Evolutionary conservation across 2,888 invertebrate species (phyloP), one percentile per base, ranked within the genome.

Genomic region (Augiades crinisus): DNA sequence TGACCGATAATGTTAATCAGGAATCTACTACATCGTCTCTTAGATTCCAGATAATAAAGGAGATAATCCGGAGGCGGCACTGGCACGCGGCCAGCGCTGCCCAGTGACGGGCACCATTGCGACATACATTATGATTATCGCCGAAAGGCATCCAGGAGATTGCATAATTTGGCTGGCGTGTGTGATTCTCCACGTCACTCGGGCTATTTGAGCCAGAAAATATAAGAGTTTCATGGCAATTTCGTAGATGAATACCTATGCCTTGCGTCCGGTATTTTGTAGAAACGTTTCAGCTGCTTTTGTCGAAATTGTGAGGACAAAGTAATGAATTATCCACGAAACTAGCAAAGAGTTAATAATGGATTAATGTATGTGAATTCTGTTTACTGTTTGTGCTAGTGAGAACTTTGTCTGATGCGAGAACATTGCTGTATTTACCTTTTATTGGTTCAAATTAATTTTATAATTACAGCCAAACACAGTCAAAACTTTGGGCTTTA

Each of bases 101-200:
- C 16, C 12, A 13, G 10, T 24, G 49, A 40, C 13, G 40, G 49
- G 13, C 43, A 19, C 7, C 24, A 33, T 38, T 16, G 38, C 30
- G 47, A 40, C 47, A 41, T 49, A 49, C 33, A 49, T 49, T 49
- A 49, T 31, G 47, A 49, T 49, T 41, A 49, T 49, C 33, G 31
- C 40, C 40, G 21, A 40, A 34, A 49, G 24, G 24, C 38, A 49
- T 24, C 22, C 47, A 33, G 47, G 40, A 47, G 21, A 40, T 34
- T 41, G 47, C 24, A 41, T 40, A 47, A 47, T 33, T 47, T 47
- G 47, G 47, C 31, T 40, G n/a, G n/a, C 33, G 33, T 14, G 31
- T 30, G 47, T 33, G 40, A 40, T 40, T 30, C 21, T 31, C 31
- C 43, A 31, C 8, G 43, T 31, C 43, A 21, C 19, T 21, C 21